These are phyloP conservation scores for Leptinotarsa peninsularis DNA, from an alignment of 2,888 invertebrate genomes.

Conservation along the genomic window DNA sequence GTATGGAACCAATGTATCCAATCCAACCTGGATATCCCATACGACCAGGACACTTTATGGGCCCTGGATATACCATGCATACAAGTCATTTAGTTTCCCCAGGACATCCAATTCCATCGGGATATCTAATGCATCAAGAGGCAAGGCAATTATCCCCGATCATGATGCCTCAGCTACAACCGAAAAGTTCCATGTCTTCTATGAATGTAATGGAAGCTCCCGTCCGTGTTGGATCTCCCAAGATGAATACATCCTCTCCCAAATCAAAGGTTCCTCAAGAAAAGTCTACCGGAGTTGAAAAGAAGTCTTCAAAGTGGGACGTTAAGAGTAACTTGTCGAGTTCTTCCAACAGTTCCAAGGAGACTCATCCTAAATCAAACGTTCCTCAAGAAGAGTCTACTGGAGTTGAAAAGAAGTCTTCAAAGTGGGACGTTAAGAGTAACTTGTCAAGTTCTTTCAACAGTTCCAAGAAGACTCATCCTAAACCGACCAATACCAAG, in stretches of 20 bases:
- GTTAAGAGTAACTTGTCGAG: not conserved
- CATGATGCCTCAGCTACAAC: not conserved
- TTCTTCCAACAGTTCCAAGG: not conserved
- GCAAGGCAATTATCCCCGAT: not conserved
- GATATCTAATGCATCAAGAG: constrained; percentile 2
- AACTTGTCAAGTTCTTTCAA: not conserved
- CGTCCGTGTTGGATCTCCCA: not conserved
- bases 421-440: not conserved
- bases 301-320: not conserved
- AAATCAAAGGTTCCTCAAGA: not conserved
- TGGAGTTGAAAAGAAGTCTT: not conserved
- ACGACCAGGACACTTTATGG: not conserved
- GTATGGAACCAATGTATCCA: not conserved
- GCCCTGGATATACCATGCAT: not conserved
- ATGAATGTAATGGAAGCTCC: not conserved
- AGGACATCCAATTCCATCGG: not conserved
- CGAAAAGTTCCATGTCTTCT: not conserved
- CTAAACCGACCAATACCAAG: not conserved
- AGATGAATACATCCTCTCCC: not conserved
- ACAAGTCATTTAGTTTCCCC: not conserved
- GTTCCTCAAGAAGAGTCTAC: not conserved
- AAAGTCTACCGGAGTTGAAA: not conserved
- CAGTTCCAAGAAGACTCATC: not conserved
- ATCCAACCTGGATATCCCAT: not conserved
- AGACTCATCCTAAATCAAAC: not conserved